These are phyloP conservation scores for Polyommatus iphigenia DNA, from an alignment of 2,888 invertebrate species.

Conservation along the genomic window DNA sequence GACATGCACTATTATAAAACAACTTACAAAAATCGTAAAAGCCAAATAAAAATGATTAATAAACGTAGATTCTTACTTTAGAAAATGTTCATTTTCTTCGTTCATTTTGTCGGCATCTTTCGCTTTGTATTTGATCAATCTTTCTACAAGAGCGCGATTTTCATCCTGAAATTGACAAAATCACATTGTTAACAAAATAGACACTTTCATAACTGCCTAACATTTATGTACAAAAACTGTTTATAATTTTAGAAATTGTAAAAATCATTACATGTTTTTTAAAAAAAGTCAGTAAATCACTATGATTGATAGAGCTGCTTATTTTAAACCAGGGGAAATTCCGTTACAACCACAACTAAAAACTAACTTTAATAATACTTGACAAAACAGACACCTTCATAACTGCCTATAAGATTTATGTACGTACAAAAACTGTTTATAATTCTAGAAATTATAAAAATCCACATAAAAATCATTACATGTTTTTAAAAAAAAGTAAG, in stretches of 20 bases:
- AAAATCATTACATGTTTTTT: no score
- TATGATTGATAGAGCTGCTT: neutral
- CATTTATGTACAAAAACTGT: neutral
- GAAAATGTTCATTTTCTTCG: constrained; percentile 96
- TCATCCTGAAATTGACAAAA: constrained; percentile 85
- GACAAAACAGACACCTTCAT: no score
- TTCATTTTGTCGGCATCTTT: constrained; percentile 98
- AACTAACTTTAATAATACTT: neutral
- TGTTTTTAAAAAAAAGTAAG: no score
- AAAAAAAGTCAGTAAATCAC: no score
- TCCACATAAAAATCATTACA: no score
- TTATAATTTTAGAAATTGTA: neutral
- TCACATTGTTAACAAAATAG: constrained; percentile 29
- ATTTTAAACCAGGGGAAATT: neutral
- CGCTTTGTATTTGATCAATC: constrained; percentile 94
- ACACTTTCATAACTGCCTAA: neutral
- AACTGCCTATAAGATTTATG: no score
- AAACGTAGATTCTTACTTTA: constrained; percentile 85
- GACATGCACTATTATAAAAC: constrained; percentile 29
- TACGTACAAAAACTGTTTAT: no score
- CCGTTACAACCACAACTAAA: neutral
- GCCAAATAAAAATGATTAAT: constrained; percentile 23
- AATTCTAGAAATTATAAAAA: no score
- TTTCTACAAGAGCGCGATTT: constrained; percentile 90
- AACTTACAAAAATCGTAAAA: constrained; percentile 20